Evolutionary conservation across 2,113 vertebrate species (phyloP), one percentile per base, ranked within the genome.

Genomic region (Zosterops pallidus): DNA sequence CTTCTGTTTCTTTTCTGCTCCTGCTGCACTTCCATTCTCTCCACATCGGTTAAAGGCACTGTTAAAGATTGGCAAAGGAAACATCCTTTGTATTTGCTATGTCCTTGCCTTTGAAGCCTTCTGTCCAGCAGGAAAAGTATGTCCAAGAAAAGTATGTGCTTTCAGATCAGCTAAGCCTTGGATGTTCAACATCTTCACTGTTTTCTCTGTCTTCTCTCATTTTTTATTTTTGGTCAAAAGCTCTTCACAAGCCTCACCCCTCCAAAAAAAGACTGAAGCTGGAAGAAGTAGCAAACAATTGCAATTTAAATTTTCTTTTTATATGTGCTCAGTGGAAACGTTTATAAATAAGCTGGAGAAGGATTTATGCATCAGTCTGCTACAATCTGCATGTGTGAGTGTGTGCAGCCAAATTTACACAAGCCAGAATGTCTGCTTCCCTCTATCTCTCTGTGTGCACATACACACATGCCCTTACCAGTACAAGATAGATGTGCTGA

Each of bases 321-420:
- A 9, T 77, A 74, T 56, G 7, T 55, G 9, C 33, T 86, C 56
- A 93, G 79, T 74, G 41, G 71, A 96, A 95, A 83, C 82, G 86
- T 81, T 70, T 93, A 35, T 77, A 91, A 94, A 83, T 80, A 90
- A 92, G 64, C 17, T 11, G 3, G 63, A 93, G 68, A 44, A 96
- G 68, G 63, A 80, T 88, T 83, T 94, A 69, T 77, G 71, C 44
- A 80, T 46, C 59, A 63, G 29, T 42, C 44, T 67, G 52, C 10
- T 5, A 75, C 2, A 6, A 90, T 77, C 56, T 78, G 55, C 76
- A 74, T 9, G 13, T 86, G 79, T 80, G 75, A 95, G 67, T 59
- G 19, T 13, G 59, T 37, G 56, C 55, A 63, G 88, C 64, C 68
- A 88, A 59, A 63, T 70, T 83, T 70, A 55, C 75, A 92, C 56